Percentiles rank a stretch among this genome's conserved stretches.
phyloP scores from a whole-genome alignment of 2,113 vertebrate genomes.

The Macrotis lagotis region DNA sequence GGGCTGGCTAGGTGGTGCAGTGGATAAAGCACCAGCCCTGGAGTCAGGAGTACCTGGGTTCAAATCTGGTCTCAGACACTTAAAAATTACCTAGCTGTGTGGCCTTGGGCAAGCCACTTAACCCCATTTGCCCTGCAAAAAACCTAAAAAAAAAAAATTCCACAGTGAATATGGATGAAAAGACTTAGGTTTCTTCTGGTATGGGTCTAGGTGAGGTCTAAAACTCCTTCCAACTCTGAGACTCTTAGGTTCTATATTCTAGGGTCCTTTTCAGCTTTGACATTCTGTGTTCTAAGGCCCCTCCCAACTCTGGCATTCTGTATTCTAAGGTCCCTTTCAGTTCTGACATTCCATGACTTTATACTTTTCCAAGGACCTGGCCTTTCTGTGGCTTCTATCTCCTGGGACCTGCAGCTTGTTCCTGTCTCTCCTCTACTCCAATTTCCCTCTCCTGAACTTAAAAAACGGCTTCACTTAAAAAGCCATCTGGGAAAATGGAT shows the following conservation, averaged over 20 bases:
- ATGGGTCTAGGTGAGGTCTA: neutral
- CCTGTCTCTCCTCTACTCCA: neutral
- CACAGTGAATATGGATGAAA: neutral
- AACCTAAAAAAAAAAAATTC: no score
- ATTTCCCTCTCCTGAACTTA: constrained; percentile 29
- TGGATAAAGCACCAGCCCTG: no score
- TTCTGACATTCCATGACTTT: neutral
- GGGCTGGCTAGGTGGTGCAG: no score
- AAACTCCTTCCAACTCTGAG: neutral
- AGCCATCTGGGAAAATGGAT: constrained; percentile 74
- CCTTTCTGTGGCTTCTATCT: neutral
- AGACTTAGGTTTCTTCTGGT: neutral
- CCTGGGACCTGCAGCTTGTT: rapidly evolving
- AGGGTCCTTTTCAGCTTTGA: neutral
- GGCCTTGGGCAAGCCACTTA: no score
- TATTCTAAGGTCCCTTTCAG: neutral
- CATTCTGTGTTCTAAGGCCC: neutral
- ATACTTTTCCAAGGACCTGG: neutral
- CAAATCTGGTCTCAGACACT: no score
- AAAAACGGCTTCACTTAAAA: constrained; percentile 63
- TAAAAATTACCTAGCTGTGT: no score
- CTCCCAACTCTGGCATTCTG: neutral
- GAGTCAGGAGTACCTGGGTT: no score
- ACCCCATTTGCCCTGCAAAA: no score
- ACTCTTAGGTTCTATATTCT: neutral